A percentile compares a stretch with the other conserved stretches of the same genome.
phyloP scores from a whole-genome alignment of 2,888 invertebrate species.

The Eilema caniola region DNA sequence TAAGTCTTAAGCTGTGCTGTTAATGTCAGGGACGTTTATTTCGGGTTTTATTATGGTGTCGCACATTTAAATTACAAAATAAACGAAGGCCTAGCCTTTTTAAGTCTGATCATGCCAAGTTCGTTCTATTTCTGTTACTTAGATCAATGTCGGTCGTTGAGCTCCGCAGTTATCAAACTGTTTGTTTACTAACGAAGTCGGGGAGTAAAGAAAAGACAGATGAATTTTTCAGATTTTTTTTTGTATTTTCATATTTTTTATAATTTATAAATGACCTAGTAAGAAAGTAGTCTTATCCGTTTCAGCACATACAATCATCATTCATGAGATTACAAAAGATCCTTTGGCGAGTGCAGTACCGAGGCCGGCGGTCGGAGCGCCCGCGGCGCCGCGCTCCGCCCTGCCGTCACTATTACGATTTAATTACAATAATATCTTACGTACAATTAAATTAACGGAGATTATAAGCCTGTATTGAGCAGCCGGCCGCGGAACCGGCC shows the following conservation, averaged over 20 bases:
- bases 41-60: too few relatives aligned
- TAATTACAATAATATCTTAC: slow-evolving; percentile 88
- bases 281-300: slow-evolving; percentile 88
- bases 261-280: slow-evolving; percentile 88
- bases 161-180: slow-evolving; percentile 35
- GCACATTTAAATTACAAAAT: too few relatives aligned
- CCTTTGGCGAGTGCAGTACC: slow-evolving; percentile 88
- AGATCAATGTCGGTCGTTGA: slow-evolving; percentile 77
- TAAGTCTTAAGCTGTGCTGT: too few relatives aligned
- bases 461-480: slow-evolving; percentile 85
- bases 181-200: slow-evolving; percentile 18
- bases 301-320: slow-evolving; percentile 88
- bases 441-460: slow-evolving; percentile 87
- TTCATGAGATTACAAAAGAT: slow-evolving; percentile 87
- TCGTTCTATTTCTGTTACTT: slow-evolving; percentile 67
- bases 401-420: slow-evolving; percentile 85
- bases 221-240: slow-evolving; percentile 83
- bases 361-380: slow-evolving; percentile 81
- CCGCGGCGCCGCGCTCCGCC: slow-evolving; percentile 83
- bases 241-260: slow-evolving; percentile 85
- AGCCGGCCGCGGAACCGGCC: slow-evolving; percentile 81
- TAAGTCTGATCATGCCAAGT: slow-evolving; percentile 45
- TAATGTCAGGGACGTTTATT: too few relatives aligned
- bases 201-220: slow-evolving; percentile 66
- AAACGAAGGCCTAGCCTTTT: too few relatives aligned